Percentiles rank a stretch among this genome's conserved stretches.
Evolutionary conservation across 1,140 invertebrate species (phyloP).

Genomic region (Ceratosolen solmsi): DNA sequence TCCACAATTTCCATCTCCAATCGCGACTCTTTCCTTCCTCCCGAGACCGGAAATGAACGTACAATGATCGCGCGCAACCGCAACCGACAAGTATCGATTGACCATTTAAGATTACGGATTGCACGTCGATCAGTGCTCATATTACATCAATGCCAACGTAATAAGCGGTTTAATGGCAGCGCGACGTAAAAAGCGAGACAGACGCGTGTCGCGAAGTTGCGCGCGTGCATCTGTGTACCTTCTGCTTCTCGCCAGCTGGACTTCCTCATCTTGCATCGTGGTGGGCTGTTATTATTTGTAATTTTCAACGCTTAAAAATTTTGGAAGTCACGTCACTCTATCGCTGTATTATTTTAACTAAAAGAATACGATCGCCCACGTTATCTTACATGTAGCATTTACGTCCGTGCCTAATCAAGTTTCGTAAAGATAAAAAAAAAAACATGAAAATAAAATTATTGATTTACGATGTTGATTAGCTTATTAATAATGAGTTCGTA

Average conservation of each 20-base stretch:
- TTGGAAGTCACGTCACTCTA: neutral
- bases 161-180: constrained; percentile 55
- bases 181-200: constrained; percentile 49
- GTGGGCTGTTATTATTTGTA: neutral
- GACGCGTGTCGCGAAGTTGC: constrained; percentile 50
- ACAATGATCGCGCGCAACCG: constrained; percentile 19
- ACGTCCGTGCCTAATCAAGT: too few relatives aligned
- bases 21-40: neutral
- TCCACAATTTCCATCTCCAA: neutral
- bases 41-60: neutral
- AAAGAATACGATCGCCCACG: neutral
- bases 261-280: neutral
- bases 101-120: constrained; percentile 60
- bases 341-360: neutral
- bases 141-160: constrained; percentile 47
- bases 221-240: neutral
- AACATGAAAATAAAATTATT: too few relatives aligned
- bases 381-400: too few relatives aligned
- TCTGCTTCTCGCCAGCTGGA: constrained; percentile 2
- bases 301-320: neutral
- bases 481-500: too few relatives aligned
- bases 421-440: too few relatives aligned
- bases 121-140: constrained; percentile 58
- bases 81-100: constrained; percentile 57
- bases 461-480: too few relatives aligned